phyloP scores from a whole-genome alignment of 2,797 vertebrate species.

The Clarias laeviceps region DNA sequence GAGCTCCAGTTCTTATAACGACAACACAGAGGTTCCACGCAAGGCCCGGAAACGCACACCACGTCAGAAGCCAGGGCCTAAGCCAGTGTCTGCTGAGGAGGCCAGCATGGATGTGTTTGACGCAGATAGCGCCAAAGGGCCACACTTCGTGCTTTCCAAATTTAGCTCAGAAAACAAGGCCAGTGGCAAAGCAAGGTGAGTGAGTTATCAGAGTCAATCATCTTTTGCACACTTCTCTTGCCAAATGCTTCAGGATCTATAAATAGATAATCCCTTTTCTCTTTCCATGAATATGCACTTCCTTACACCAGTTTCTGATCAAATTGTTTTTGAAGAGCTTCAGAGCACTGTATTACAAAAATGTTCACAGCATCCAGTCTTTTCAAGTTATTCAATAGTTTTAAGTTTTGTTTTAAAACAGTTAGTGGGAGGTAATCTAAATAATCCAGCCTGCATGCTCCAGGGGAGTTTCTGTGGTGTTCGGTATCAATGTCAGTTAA shows the following conservation, averaged over 20 bases:
- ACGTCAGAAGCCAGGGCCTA: slow-evolving; percentile 94
- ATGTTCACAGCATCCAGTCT: neutral
- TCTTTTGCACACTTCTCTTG: neutral
- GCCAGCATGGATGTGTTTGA: slow-evolving; percentile 98
- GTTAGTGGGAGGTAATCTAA: slow-evolving; percentile 5
- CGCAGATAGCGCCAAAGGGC: slow-evolving; percentile 98
- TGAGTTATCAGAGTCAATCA: neutral
- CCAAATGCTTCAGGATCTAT: neutral
- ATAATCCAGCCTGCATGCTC: slow-evolving; percentile 10
- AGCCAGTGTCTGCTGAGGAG: slow-evolving; percentile 79
- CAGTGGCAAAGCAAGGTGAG: slow-evolving; percentile 88
- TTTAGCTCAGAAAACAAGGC: slow-evolving; percentile 92
- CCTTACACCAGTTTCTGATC: neutral
- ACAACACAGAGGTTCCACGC: slow-evolving; percentile 98
- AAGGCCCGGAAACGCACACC: slow-evolving; percentile 98
- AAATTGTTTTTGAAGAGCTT: neutral
- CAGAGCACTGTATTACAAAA: neutral
- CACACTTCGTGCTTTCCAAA: slow-evolving; percentile 98
- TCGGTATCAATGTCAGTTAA: neutral
- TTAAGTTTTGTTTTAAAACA: slow-evolving; percentile 10
- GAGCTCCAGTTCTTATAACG: slow-evolving; percentile 94
- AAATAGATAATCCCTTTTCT: neutral
- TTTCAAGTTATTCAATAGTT: neutral
- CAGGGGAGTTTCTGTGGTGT: neutral
- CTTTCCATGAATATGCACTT: neutral